Evolutionary conservation across 2,888 invertebrate species (phyloP), one percentile per base, ranked within the genome.

Genomic region (Cephus sareptanus): DNA sequence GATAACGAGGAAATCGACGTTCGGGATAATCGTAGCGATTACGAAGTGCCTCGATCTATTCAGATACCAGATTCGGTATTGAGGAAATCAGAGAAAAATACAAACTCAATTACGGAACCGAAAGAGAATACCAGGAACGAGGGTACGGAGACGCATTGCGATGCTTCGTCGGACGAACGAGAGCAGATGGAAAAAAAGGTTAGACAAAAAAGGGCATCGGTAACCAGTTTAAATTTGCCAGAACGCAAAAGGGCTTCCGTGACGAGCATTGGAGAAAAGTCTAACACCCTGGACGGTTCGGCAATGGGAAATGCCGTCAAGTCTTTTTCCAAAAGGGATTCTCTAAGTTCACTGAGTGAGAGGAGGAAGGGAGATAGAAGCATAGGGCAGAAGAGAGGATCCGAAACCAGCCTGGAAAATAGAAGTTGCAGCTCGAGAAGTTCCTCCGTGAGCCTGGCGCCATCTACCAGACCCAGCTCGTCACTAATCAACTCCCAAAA

Each of bases 11-110:
- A 86, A 9, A 80, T 81, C 13, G 93, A 93, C 76, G 76, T 88
- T 13, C 92, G 93, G 0, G 91, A 91, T 13, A 88, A 89, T 81
- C 90, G 92, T 31, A 94, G 94, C 85, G 95, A 94, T 3, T 95
- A 95, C 89, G 95, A 95, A 91, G 91, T 95, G 30, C 95, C 95
- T 2, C 92, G 94, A 70, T 90, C 92, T 1, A 91, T 89, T 34
- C 86, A 88, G 6, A 81, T 87, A 11, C 33, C 34, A 15, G 71
- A 71, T 71, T 71, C 71, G 33, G 31, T 34, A 15, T 34, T 71
- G 31, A 6, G 56, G 23, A 71, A 71, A 34, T 23, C 33, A 9
- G 34, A 71, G 15, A 71, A 71, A 31, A 71, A n/a, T n/a, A n/a
- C n/a, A n/a, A n/a, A 71, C 3, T 30, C 71, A 31, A 9, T 56